Evolutionary conservation across 2,888 invertebrate genomes (phyloP).

Genomic region (Andrena hattorfiana): DNA sequence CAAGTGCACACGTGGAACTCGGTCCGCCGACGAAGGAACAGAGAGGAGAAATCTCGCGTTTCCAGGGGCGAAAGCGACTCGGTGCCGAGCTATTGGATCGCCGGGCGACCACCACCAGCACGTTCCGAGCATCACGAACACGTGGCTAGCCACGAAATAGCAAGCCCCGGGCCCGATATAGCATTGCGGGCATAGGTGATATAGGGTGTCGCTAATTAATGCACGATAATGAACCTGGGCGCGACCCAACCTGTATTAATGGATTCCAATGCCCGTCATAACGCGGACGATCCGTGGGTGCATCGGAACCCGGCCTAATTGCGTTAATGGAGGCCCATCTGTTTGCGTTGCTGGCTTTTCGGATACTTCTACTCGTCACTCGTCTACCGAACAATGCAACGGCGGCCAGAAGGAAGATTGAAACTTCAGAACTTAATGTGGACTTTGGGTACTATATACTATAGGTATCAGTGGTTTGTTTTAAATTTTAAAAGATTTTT

Average conservation of each 20-base stretch:
- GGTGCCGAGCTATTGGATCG: constrained; percentile 59
- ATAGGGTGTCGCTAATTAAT: constrained; percentile 82
- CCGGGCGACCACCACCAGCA: constrained; percentile 43
- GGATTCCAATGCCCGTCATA: constrained; percentile 80
- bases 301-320: constrained; percentile 70
- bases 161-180: constrained; percentile 65
- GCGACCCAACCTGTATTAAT: constrained; percentile 79
- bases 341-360: constrained; percentile 56
- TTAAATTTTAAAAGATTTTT: too few species aligned
- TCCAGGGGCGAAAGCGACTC: constrained; percentile 51
- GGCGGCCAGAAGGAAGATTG: not conserved
- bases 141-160: constrained; percentile 79
- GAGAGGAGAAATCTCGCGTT: constrained; percentile 48
- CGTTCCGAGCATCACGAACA: constrained; percentile 64
- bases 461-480: too few species aligned
- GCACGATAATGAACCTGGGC: constrained; percentile 82
- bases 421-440: too few species aligned
- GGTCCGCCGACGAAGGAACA: constrained; percentile 8
- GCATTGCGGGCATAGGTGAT: constrained; percentile 72
- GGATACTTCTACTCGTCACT: constrained; percentile 56
- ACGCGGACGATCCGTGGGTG: constrained; percentile 68
- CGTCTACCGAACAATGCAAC: constrained; percentile 37
- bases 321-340: constrained; percentile 72
- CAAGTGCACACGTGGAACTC: not conserved
- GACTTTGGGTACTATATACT: too few species aligned